phyloP scores from a whole-genome alignment of 2,797 vertebrate genomes.

The Catharus ustulatus region DNA sequence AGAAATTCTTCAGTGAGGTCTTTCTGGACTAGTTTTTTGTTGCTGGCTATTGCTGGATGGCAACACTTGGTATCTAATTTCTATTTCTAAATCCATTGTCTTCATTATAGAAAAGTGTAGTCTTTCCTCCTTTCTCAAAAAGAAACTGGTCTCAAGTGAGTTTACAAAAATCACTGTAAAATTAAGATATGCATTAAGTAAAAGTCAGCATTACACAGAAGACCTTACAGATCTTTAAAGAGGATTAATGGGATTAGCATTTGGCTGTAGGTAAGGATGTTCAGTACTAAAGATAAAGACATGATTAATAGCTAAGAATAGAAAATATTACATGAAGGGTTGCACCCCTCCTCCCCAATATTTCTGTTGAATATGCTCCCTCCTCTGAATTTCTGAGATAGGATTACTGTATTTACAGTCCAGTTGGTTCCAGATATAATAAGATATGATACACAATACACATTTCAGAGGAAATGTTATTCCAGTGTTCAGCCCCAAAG shows the following conservation, averaged over 20 bases:
- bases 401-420: neutral
- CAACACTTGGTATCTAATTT: neutral
- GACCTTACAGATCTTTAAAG: conserved; percentile 50
- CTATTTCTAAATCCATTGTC: neutral
- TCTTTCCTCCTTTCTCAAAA: neutral
- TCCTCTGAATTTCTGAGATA: conserved; percentile 12
- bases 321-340: neutral
- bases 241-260: conserved; percentile 52
- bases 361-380: conserved; percentile 4
- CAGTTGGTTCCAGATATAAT: neutral
- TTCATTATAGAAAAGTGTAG: neutral
- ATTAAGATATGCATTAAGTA: conserved; percentile 28
- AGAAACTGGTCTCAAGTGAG: conserved; percentile 33
- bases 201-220: conserved; percentile 54
- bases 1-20: neutral
- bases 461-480: neutral
- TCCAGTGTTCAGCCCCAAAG: neutral
- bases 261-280: conserved; percentile 30
- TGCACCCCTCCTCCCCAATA: neutral
- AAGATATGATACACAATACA: neutral
- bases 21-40: neutral
- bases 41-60: neutral
- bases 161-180: conserved; percentile 36
- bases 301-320: conserved; percentile 30
- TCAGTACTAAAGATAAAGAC: conserved; percentile 20